phyloP scores from a whole-genome alignment of 2,113 vertebrate genomes.

The Cryptomyrus ogoouensis region DNA sequence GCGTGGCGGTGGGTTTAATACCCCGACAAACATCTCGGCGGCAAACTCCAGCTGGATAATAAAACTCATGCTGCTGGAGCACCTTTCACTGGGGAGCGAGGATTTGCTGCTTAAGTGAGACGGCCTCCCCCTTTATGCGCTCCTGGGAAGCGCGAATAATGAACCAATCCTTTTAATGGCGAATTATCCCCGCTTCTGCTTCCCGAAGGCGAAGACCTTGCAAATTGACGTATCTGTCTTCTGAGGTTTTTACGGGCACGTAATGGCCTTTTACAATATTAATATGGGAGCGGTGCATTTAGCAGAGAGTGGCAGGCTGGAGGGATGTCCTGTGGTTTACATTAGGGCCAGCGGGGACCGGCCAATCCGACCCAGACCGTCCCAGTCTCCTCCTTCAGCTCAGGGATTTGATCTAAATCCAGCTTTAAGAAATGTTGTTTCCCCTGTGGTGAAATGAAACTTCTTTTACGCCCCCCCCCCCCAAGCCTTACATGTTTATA shows the following conservation, averaged over 20 bases:
- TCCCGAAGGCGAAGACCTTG: slow-evolving; percentile 81
- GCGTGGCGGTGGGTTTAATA: slow-evolving; percentile 76
- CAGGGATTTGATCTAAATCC: slow-evolving; percentile 94
- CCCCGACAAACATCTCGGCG: slow-evolving; percentile 85
- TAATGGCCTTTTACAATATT: slow-evolving; percentile 99
- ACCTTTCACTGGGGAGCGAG: slow-evolving; percentile 76
- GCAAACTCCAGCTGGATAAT: slow-evolving; percentile 78
- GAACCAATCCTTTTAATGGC: slow-evolving; percentile 86
- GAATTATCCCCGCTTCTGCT: slow-evolving; percentile 87
- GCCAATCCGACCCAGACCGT: slow-evolving; percentile 28
- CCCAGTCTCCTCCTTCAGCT: slow-evolving; percentile 68
- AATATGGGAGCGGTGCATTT: slow-evolving; percentile 98
- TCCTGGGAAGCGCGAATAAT: slow-evolving; percentile 79
- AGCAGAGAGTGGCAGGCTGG: slow-evolving; percentile 85
- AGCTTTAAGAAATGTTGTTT: slow-evolving; percentile 83
- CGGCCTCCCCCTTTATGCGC: slow-evolving; percentile 77
- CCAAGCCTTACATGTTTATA: not conserved
- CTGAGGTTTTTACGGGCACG: slow-evolving; percentile 85
- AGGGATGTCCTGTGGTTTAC: slow-evolving; percentile 84
- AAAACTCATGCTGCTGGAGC: slow-evolving; percentile 73
- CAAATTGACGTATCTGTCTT: slow-evolving; percentile 98
- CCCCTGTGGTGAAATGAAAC: slow-evolving; percentile 59
- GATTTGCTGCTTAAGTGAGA: slow-evolving; percentile 85
- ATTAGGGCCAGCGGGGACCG: slow-evolving; percentile 85
- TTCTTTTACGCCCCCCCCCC: slow-evolving; percentile 22